These are phyloP conservation scores for Thryonomys swinderianus DNA, from an alignment of 2,113 vertebrate genomes.

Conservation along the genomic window DNA sequence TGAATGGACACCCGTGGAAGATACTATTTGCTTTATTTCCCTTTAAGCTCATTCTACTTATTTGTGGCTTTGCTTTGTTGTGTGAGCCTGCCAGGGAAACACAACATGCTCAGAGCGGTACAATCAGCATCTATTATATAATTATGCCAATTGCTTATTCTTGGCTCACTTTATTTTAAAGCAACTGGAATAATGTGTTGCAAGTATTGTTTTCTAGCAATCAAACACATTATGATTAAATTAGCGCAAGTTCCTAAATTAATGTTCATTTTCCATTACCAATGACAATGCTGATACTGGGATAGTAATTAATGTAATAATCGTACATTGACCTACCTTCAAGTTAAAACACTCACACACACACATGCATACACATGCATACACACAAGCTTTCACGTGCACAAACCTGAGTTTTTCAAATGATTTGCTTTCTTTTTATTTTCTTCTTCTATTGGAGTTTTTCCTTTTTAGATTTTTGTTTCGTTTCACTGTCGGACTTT, in stretches of 20 bases:
- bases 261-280: constrained; percentile 7
- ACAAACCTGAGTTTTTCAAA: constrained; percentile 53
- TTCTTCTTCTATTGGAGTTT: background rate
- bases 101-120: constrained; percentile 52
- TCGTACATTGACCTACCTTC: background rate
- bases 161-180: constrained; percentile 57
- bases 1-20: background rate
- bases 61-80: constrained; percentile 53
- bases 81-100: constrained; percentile 54
- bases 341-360: background rate
- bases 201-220: constrained; percentile 25
- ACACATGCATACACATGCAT: background rate
- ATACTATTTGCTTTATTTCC: constrained; percentile 47
- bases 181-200: constrained; percentile 20
- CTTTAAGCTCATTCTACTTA: constrained; percentile 28
- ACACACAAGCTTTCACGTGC: background rate
- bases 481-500: background rate
- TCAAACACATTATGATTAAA: background rate
- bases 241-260: background rate
- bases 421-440: background rate
- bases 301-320: background rate
- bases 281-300: constrained; percentile 51
- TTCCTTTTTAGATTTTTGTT: background rate
- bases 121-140: constrained; percentile 56
- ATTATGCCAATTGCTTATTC: constrained; percentile 71